Evolutionary conservation across 2,797 vertebrate species (phyloP).

Genomic region (Dipus sagitta): DNA sequence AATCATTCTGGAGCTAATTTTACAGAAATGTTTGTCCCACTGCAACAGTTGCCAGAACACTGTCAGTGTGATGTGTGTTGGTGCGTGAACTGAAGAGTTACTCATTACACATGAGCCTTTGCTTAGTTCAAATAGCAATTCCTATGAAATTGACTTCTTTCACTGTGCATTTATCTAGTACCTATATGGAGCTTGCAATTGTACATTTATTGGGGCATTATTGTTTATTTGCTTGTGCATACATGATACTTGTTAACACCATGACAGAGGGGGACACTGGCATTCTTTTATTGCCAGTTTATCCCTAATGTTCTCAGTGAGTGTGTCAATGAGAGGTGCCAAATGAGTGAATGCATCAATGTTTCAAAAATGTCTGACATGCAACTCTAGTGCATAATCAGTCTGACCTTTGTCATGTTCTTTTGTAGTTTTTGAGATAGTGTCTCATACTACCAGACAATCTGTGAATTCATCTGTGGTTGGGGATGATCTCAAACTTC

Average conservation of each 20-base stretch:
- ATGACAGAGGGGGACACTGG: background rate
- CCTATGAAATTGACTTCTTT: background rate
- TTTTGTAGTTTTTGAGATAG: background rate
- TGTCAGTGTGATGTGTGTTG: background rate
- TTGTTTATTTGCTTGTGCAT: background rate
- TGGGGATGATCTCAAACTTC: too few relatives aligned
- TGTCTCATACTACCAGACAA: background rate
- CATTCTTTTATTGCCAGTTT: background rate
- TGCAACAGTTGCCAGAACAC: background rate
- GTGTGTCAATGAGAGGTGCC: background rate
- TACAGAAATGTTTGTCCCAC: conserved; percentile 61
- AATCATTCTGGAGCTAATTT: conserved; percentile 58
- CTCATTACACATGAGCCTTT: background rate
- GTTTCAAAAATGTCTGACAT: background rate
- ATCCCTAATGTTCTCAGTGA: background rate
- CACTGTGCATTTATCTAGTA: background rate
- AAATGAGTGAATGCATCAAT: background rate
- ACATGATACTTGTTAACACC: background rate
- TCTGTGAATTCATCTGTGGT: too few relatives aligned
- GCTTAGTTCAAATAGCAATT: background rate
- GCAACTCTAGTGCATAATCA: background rate
- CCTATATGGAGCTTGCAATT: background rate
- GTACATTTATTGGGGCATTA: background rate
- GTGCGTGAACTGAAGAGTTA: background rate
- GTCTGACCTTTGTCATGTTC: background rate